phyloP scores from a whole-genome alignment of 2,113 vertebrate genomes.

The Eolophus roseicapilla region DNA sequence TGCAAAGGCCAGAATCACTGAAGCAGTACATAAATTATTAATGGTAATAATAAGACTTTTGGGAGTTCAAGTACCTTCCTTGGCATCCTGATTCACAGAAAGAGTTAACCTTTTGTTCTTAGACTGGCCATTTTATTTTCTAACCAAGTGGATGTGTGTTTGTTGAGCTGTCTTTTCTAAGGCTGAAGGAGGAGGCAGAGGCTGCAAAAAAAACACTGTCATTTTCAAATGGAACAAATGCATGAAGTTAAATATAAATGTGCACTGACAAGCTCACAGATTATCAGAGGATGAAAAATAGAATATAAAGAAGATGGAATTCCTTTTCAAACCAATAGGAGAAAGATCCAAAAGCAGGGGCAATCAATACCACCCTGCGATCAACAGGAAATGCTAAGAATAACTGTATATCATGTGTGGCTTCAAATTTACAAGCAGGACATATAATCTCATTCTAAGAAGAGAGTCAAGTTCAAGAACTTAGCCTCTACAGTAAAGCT shows the following conservation, averaged over 20 bases:
- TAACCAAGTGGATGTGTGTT: background rate
- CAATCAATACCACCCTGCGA: constrained; percentile 52
- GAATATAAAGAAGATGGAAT: background rate
- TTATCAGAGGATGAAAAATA: background rate
- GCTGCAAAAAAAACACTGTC: background rate
- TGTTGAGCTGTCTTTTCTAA: background rate
- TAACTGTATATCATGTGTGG: constrained; percentile 64
- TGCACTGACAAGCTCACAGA: background rate
- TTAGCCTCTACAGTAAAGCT: constrained; percentile 67
- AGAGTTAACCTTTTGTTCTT: background rate
- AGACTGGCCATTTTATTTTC: background rate
- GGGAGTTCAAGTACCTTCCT: background rate
- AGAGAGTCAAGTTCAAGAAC: constrained; percentile 76
- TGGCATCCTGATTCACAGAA: background rate
- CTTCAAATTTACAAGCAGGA: constrained; percentile 72
- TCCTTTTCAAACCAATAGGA: background rate
- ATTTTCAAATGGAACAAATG: background rate
- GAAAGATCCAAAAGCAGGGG: constrained; percentile 7
- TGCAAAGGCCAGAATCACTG: background rate
- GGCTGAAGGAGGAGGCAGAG: background rate
- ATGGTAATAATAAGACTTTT: background rate
- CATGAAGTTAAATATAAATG: constrained; percentile 1
- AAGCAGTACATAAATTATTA: background rate
- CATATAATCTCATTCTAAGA: constrained; percentile 68
- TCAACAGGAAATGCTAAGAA: constrained; percentile 74